These are phyloP conservation scores for Maccullochella peelii DNA, from an alignment of 2,113 vertebrate species.

Conservation along the genomic window DNA sequence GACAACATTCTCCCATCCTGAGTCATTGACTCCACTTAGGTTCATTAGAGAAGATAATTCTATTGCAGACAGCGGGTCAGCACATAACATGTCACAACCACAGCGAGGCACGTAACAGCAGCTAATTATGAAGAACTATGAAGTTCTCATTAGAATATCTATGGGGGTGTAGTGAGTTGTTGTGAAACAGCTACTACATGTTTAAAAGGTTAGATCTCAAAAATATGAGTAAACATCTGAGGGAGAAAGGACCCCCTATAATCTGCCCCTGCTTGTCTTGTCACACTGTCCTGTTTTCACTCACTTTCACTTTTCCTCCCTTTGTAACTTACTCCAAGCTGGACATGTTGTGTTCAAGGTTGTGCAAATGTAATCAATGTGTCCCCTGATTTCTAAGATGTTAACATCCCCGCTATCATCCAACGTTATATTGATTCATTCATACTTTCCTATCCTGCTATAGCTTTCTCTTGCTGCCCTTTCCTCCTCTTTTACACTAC, in stretches of 20 bases:
- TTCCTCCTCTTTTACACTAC: constrained; percentile 22
- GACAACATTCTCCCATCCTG: constrained; percentile 71
- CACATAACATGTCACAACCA: constrained; percentile 57
- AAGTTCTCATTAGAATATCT: constrained; percentile 66
- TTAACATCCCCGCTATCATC: not conserved
- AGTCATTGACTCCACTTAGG: constrained; percentile 78
- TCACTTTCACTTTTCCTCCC: not conserved
- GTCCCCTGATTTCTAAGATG: not conserved
- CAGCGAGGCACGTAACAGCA: constrained; percentile 58
- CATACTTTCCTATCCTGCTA: constrained; percentile 13
- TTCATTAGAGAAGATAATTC: constrained; percentile 79
- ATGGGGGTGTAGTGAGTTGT: constrained; percentile 35
- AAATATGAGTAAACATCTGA: constrained; percentile 33
- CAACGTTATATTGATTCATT: constrained; percentile 12
- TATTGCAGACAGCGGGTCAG: constrained; percentile 71
- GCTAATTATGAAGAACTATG: constrained; percentile 74
- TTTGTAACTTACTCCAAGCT: not conserved
- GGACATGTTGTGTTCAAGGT: not conserved
- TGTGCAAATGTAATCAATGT: constrained; percentile 1
- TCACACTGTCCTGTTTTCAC: constrained; percentile 12
- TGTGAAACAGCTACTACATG: constrained; percentile 48
- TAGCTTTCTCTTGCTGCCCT: constrained; percentile 36
- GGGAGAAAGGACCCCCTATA: not conserved
- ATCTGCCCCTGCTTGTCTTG: not conserved
- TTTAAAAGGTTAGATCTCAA: constrained; percentile 44